Base-by-base conservation (phyloP, 2,113 vertebrate species). In the Upupa epops region DNA sequence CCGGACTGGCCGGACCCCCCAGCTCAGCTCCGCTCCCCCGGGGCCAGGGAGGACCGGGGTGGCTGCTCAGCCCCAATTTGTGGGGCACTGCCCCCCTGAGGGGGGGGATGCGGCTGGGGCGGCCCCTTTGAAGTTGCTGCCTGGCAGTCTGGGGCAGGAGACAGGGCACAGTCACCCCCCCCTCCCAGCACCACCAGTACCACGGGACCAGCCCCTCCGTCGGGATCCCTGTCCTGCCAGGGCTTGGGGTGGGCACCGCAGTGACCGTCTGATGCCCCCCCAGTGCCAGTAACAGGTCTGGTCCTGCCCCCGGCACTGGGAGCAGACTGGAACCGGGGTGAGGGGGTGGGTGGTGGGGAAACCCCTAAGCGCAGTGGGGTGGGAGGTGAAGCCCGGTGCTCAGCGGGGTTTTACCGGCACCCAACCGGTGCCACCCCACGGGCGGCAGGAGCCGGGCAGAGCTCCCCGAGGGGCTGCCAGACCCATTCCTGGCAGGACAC, bases 101-200 rank as follows among this genome's bases (percentile, higher is more conserved):
- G n/a, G n/a, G 34, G 7, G 91, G 88, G 70, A 75, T 81, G 24
- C 5, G 4, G 45, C 64, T 66, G 75, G 1, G 55, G 64, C 7
- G 5, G 65, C 64, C 8, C 64, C 78, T 96, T 96, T 95, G 92
- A 95, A 89, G 92, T 80, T 7, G 29, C 51, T 65, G 51, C 85
- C 55, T 6, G 55, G 79, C 88, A 95, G 95, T 69, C 93, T 4
- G 83, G 24, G 45, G 83, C 68, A 2, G 29, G 79, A 92, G 95
- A 42, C 92, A 45, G 55, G 75, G 79, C 71, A 75, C 11, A 2
- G 70, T 42, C 40, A 42, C 91, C 87, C 74, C 92, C 59, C 78
- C 90, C 85, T 6, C 65, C 29, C 78, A 85, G 71, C 36, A 8
- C 66, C 54, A 11, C 46, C 65, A 46, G 64, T 56, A 10, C 51